Conservation (phyloP, 2,113 vertebrate species). For the Actinemys pallida region DNA sequence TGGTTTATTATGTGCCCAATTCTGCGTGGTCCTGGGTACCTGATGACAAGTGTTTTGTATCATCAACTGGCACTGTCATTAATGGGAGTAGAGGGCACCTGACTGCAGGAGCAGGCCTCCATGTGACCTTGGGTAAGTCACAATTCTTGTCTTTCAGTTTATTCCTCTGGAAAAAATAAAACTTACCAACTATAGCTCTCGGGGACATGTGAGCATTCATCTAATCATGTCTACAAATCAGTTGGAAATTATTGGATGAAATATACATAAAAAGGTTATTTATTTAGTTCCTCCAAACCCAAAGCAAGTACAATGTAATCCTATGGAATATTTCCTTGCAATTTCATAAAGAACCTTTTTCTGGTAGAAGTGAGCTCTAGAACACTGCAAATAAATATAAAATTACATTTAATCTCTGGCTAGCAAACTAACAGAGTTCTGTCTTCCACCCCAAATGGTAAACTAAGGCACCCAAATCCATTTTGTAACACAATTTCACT, state of each 20-base stretch:
- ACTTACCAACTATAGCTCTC: neutral
- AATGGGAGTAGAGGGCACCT: neutral
- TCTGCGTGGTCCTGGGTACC: neutral
- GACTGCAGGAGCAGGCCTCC: neutral
- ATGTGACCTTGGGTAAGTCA: neutral
- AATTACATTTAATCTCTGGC: neutral
- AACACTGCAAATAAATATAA: slow-evolving; percentile 22
- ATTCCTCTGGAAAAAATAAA: neutral
- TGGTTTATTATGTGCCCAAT: neutral
- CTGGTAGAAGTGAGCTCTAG: slow-evolving; percentile 29
- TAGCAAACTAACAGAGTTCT: neutral
- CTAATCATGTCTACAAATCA: slow-evolving; percentile 5
- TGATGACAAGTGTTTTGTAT: neutral
- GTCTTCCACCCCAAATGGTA: neutral
- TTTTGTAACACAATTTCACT: neutral
- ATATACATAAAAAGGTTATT: slow-evolving; percentile 14
- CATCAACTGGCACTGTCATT: neutral
- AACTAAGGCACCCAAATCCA: neutral
- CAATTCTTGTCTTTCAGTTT: neutral
- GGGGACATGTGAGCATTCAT: neutral
- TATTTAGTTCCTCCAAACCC: slow-evolving; percentile 16
- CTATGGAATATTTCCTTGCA: slow-evolving; percentile 16
- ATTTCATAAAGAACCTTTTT: neutral
- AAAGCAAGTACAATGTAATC: neutral
- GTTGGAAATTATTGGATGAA: neutral